Evolutionary conservation across 2,888 invertebrate genomes (phyloP).

Genomic region (Drosophila planitibia): DNA sequence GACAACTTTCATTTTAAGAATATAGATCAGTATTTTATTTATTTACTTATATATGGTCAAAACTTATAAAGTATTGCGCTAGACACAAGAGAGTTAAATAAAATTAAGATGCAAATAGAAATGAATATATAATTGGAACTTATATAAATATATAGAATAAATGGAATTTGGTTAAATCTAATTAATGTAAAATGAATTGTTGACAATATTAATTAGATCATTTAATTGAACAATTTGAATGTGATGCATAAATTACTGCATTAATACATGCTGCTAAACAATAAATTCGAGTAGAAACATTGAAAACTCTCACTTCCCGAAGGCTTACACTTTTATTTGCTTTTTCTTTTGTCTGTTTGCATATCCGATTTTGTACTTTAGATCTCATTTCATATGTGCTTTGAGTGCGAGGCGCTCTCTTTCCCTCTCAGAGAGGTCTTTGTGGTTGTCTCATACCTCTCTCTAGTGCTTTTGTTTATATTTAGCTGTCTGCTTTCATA

Average conservation of each 20-base stretch:
- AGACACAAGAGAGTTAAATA: background rate
- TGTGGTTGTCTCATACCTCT: background rate
- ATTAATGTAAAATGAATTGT: background rate
- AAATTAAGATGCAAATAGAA: background rate
- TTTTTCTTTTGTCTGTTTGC: slow-evolving; percentile 10
- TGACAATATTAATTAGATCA: background rate
- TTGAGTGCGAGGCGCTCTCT: slow-evolving; percentile 44
- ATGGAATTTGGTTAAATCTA: background rate
- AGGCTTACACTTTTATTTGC: background rate
- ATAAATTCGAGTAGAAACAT: background rate
- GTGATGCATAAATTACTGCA: background rate
- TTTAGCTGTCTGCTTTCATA: slow-evolving; percentile 67
- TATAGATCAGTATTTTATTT: background rate
- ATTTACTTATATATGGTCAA: background rate
- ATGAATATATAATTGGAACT: background rate
- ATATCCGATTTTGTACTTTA: slow-evolving; percentile 20
- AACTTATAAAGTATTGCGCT: background rate
- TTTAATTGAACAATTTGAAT: background rate
- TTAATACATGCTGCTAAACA: background rate
- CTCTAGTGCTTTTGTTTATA: slow-evolving; percentile 48
- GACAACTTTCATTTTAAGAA: no score
- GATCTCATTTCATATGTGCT: slow-evolving; percentile 64
- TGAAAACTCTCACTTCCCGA: background rate
- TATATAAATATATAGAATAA: background rate
- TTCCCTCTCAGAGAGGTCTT: background rate